Evolutionary conservation across 2,797 vertebrate species (phyloP).

Genomic region (Rhinoraja longicauda): DNA sequence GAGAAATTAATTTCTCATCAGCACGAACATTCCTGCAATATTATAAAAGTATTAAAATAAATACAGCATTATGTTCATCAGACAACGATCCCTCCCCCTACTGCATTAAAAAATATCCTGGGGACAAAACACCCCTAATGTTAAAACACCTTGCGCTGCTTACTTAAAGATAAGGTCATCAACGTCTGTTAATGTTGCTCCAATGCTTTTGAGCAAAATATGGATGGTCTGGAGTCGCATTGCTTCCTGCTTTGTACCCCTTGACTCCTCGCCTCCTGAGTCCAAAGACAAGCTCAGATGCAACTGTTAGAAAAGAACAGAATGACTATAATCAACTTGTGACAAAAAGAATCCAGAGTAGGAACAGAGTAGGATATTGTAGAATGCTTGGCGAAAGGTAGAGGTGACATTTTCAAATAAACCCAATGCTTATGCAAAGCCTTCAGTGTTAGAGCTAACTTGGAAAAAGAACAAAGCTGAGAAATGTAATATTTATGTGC

Average conservation of each 20-base stretch:
- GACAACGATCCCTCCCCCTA: no score
- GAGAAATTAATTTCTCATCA: no score
- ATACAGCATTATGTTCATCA: no score
- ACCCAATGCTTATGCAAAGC: not conserved
- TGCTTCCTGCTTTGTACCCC: conserved; percentile 61
- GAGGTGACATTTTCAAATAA: not conserved
- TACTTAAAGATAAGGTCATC: conserved; percentile 96
- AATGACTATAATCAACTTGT: no score
- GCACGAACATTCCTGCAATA: no score
- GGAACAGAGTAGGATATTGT: no score
- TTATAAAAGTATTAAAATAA: no score
- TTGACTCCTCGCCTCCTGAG: conserved; percentile 67
- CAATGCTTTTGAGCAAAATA: conserved; percentile 86
- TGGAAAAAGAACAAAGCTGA: not conserved
- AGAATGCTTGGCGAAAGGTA: no score
- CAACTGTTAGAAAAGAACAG: conserved; percentile 56
- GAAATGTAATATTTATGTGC: not conserved
- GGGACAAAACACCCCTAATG: not conserved
- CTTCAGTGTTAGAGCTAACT: not conserved
- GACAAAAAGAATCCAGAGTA: not conserved
- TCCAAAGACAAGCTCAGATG: conserved; percentile 89
- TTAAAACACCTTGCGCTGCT: conserved; percentile 45
- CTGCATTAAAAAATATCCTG: not conserved
- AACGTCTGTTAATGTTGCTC: conserved; percentile 88
- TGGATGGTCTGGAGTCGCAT: conserved; percentile 82